Conservation (phyloP, 2,797 vertebrate genomes). For the Melanotaenia maccullochi region DNA sequence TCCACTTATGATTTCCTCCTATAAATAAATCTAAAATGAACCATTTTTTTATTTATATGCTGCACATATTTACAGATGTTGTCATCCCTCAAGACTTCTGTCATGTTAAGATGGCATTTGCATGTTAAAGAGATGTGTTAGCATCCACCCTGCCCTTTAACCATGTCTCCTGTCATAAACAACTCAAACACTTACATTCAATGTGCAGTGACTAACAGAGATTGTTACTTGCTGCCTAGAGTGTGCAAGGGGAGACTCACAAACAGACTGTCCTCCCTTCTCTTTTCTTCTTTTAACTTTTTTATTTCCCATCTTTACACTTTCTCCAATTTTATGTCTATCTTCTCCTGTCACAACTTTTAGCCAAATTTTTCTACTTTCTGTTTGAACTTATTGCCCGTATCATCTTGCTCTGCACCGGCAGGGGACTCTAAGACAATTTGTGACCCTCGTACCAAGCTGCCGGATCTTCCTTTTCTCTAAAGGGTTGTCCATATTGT, state of each 20-base stretch:
- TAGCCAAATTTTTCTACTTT: constrained; percentile 11
- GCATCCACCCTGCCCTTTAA: constrained; percentile 30
- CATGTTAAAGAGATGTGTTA: constrained; percentile 32
- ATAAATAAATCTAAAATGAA: background rate
- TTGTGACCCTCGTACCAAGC: constrained; percentile 1
- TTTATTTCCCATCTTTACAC: constrained; percentile 7
- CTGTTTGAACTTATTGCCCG: constrained; percentile 6
- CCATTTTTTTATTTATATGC: background rate
- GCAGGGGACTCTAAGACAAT: constrained; percentile 1
- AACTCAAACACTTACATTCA: constrained; percentile 22
- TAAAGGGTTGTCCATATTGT: background rate
- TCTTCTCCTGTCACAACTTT: constrained; percentile 13
- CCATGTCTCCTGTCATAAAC: constrained; percentile 29
- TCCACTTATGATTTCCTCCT: too few relatives aligned
- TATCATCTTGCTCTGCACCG: constrained; percentile 17
- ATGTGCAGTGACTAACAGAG: constrained; percentile 35
- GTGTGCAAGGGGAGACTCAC: constrained; percentile 53
- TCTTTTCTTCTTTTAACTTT: constrained; percentile 24
- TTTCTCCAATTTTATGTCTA: constrained; percentile 37
- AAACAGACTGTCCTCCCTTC: constrained; percentile 31
- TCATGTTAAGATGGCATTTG: constrained; percentile 21
- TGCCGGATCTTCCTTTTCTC: background rate
- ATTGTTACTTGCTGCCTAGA: constrained; percentile 26
- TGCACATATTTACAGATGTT: constrained; percentile 12
- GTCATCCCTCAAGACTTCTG: constrained; percentile 15